These are phyloP conservation scores for Rhynchophorus ferrugineus DNA, from an alignment of 1,140 invertebrate genomes.

Conservation along the genomic window DNA sequence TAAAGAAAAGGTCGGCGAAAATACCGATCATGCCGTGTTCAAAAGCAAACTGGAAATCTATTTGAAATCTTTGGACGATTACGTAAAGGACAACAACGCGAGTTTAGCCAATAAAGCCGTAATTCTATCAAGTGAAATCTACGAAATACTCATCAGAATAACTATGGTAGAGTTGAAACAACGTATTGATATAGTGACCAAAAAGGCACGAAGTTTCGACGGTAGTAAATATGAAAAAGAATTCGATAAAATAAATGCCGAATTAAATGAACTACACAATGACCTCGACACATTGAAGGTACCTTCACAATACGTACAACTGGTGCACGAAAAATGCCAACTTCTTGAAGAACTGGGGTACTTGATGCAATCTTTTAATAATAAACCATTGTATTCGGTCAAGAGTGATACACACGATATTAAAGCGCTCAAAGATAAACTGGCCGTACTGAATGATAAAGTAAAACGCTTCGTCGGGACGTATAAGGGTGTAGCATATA, in stretches of 20 bases:
- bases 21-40: slow-evolving; percentile 2
- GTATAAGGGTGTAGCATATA: slow-evolving; percentile 27
- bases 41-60: slow-evolving; percentile 17
- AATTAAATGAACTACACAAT: slow-evolving; percentile 1
- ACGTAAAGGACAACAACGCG: slow-evolving; percentile 13
- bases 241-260: slow-evolving; percentile 8
- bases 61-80: slow-evolving; percentile 6
- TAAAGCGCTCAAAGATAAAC: slow-evolving; percentile 14
- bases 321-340: slow-evolving; percentile 12
- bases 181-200: slow-evolving; percentile 1
- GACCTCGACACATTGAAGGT: slow-evolving; percentile 9
- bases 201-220: slow-evolving; percentile 11
- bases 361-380: slow-evolving; percentile 4
- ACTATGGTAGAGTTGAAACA: slow-evolving; percentile 8
- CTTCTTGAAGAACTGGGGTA: slow-evolving; percentile 10
- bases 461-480: slow-evolving; percentile 26
- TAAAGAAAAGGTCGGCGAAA: slow-evolving; percentile 17
- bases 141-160: slow-evolving; percentile 7
- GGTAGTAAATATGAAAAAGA: slow-evolving; percentile 14
- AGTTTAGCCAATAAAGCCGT: slow-evolving; percentile 19
- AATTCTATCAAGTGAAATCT: slow-evolving; percentile 16
- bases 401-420: slow-evolving; percentile 5
- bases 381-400: slow-evolving; percentile 2
- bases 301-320: slow-evolving; percentile 4
- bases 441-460: slow-evolving; percentile 22